Evolutionary conservation across 2,113 vertebrate species (phyloP).

Genomic region (Cephalopterus ornatus): DNA sequence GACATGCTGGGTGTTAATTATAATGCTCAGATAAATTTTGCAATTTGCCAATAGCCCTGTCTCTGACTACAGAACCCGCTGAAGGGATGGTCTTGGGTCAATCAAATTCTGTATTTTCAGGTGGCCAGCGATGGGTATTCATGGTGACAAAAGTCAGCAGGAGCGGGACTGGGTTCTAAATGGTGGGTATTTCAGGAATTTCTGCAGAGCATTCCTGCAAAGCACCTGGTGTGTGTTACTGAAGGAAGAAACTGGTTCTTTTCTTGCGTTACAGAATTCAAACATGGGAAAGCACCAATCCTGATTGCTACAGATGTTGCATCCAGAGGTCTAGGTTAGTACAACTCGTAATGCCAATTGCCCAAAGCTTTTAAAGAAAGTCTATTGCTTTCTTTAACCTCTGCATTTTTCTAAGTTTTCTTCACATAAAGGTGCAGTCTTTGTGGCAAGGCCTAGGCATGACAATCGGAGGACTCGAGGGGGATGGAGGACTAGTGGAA

Average conservation of each 20-base stretch:
- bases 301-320: constrained; percentile 98
- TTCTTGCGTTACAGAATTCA: constrained; percentile 84
- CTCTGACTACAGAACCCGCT: background rate
- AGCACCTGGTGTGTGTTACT: accelerated
- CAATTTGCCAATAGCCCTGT: background rate
- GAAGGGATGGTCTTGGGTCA: accelerated
- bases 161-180: constrained; percentile 99
- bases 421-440: constrained; percentile 99
- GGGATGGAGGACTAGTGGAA: constrained; percentile 99
- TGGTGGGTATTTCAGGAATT: constrained; percentile 70
- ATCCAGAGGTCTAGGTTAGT: constrained; percentile 98
- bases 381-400: constrained; percentile 99
- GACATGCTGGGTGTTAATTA: background rate
- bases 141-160: constrained; percentile 98
- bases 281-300: constrained; percentile 98
- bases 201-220: background rate
- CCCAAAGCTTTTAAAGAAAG: constrained; percentile 96
- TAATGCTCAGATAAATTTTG: background rate
- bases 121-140: constrained; percentile 99
- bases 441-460: constrained; percentile 99
- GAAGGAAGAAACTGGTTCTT: background rate
- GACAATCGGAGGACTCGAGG: constrained; percentile 99
- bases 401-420: constrained; percentile 99
- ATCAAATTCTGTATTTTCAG: constrained; percentile 50
- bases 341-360: constrained; percentile 73